Evolutionary conservation across 1,140 invertebrate genomes (phyloP).

Genomic region (Halictus rubicundus): DNA sequence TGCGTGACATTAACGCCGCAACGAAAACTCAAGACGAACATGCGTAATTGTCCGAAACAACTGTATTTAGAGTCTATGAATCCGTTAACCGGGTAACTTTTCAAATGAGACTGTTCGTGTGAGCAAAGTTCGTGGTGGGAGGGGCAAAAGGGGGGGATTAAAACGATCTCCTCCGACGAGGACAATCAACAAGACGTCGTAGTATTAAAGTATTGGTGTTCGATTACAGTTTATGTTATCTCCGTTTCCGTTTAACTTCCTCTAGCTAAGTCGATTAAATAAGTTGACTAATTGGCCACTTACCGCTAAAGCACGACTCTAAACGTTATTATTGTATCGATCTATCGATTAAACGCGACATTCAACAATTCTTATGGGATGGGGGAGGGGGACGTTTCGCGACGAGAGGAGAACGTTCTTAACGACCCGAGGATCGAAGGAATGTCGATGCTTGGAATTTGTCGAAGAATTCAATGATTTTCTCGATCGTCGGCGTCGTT

Average conservation of each 20-base stretch:
- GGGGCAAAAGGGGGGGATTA: too few species aligned
- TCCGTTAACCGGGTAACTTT: neutral
- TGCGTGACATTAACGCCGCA: too few species aligned
- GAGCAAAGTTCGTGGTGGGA: neutral
- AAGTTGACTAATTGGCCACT: conserved; percentile 10
- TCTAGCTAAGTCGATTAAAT: neutral
- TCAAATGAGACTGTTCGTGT: neutral
- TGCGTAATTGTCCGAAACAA: too few species aligned
- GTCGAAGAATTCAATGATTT: neutral
- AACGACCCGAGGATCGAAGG: neutral
- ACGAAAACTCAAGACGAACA: too few species aligned
- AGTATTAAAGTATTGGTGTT: conserved; percentile 77
- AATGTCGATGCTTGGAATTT: neutral
- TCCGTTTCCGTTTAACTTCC: conserved; percentile 5
- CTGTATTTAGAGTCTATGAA: too few species aligned
- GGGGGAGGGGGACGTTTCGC: too few species aligned
- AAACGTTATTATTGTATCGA: neutral
- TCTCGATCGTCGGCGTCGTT: neutral
- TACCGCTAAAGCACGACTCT: neutral
- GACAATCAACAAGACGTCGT: conserved; percentile 33
- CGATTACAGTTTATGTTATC: conserved; percentile 76
- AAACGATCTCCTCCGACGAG: neutral
- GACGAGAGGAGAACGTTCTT: neutral
- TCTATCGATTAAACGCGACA: neutral
- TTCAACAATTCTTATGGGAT: neutral